phyloP scores from a whole-genome alignment of 2,888 invertebrate species.

The Frankliniella intonsa region DNA sequence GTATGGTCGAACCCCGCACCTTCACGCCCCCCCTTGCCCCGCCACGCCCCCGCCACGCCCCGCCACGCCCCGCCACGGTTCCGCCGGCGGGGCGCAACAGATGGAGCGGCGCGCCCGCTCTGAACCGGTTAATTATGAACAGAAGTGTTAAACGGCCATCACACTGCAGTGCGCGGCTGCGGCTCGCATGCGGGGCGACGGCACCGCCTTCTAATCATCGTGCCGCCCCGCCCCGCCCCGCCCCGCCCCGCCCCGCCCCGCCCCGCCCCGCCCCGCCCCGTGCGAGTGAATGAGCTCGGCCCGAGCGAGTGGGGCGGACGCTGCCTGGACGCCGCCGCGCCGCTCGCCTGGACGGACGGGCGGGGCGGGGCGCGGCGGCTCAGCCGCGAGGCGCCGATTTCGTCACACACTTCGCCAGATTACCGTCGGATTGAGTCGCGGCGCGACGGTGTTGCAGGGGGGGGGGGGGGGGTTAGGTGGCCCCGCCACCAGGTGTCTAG shows the following conservation, averaged over 20 bases:
- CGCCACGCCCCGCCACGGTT: too few relatives aligned
- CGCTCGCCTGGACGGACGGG: too few relatives aligned
- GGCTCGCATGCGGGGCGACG: background rate
- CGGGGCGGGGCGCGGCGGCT: background rate
- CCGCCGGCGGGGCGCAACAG: background rate
- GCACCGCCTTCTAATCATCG: conserved; percentile 24
- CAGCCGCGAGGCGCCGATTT: background rate
- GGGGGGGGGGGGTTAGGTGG: background rate
- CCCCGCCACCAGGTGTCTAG: background rate
- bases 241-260: background rate
- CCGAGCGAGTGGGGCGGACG: background rate
- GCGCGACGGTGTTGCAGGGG: too few relatives aligned
- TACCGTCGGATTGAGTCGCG: background rate
- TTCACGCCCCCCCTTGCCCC: too few relatives aligned
- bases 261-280: background rate
- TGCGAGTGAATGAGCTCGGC: background rate
- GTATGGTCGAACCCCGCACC: too few relatives aligned
- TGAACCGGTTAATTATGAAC: conserved; percentile 18
- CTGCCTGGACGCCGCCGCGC: too few relatives aligned
- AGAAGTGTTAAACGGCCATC: conserved; percentile 26
- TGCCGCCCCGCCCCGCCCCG: background rate
- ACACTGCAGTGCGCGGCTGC: background rate
- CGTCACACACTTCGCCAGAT: conserved; percentile 7
- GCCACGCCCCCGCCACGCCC: too few relatives aligned
- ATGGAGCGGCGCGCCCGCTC: conserved; percentile 2